A percentile compares a stretch with the other conserved stretches of the same genome.
Evolutionary conservation across 1,140 invertebrate genomes (phyloP).

Genomic region (Oedothorax gibbosus): DNA sequence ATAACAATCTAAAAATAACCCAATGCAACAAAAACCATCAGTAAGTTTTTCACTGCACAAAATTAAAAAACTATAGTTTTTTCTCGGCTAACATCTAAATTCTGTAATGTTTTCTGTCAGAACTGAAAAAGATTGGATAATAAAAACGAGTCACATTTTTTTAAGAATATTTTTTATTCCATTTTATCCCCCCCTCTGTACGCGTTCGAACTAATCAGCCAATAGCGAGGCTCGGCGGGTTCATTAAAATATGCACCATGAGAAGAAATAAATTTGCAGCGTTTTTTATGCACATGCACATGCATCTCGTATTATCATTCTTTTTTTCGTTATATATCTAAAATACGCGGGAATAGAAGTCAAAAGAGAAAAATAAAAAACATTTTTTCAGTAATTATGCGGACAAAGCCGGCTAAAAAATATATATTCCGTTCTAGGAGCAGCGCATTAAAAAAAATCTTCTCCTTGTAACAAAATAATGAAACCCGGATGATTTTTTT

Average conservation of each 20-base stretch:
- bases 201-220: conserved; percentile 51
- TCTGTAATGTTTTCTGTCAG: conserved; percentile 48
- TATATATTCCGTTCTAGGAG: conserved; percentile 35
- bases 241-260: conserved; percentile 55
- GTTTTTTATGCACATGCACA: conserved; percentile 45
- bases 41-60: conserved; percentile 14
- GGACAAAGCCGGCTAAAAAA: conserved; percentile 49
- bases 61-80: neutral
- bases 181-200: conserved; percentile 4
- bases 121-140: conserved; percentile 38
- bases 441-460: conserved; percentile 29
- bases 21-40: conserved; percentile 29
- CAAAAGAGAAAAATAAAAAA: conserved; percentile 23
- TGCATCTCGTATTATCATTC: conserved; percentile 36
- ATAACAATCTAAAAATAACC: too few species aligned
- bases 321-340: conserved; percentile 36
- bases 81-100: neutral
- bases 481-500: conserved; percentile 38
- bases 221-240: conserved; percentile 38
- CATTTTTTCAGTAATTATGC: conserved; percentile 48
- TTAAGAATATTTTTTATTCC: conserved; percentile 32
- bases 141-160: conserved; percentile 44
- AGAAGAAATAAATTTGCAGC: conserved; percentile 49
- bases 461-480: conserved; percentile 39
- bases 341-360: conserved; percentile 25